These are phyloP conservation scores for Hippocampus comes DNA, from an alignment of 2,113 vertebrate species.

Conservation along the genomic window DNA sequence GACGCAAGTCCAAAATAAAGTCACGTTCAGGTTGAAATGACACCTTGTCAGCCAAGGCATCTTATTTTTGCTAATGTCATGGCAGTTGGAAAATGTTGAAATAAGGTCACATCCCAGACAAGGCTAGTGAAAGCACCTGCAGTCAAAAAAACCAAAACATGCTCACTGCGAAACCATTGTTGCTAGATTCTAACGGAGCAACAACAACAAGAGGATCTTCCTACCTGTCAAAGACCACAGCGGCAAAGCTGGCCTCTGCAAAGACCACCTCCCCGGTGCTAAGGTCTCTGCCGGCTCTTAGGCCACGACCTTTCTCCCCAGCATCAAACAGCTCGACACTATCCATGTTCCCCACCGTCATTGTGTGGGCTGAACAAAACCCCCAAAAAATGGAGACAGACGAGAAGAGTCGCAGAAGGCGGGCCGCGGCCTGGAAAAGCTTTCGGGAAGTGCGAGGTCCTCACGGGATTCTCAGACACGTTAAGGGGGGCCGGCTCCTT, in stretches of 20 bases:
- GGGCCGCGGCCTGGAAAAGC: slow-evolving; percentile 19
- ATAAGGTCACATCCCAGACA: slow-evolving; percentile 14
- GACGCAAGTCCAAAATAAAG: slow-evolving; percentile 9
- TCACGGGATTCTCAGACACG: slow-evolving; percentile 7
- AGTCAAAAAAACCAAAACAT: not conserved
- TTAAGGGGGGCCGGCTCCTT: slow-evolving; percentile 23
- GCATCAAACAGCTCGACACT: slow-evolving; percentile 80
- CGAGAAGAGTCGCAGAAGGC: slow-evolving; percentile 10
- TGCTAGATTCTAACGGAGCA: slow-evolving; percentile 22
- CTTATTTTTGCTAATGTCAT: slow-evolving; percentile 28
- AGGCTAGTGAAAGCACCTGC: not conserved
- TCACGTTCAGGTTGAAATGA: slow-evolving; percentile 33
- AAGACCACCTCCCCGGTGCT: slow-evolving; percentile 85
- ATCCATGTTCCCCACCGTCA: slow-evolving; percentile 83
- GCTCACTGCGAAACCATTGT: not conserved
- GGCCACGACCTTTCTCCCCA: slow-evolving; percentile 86
- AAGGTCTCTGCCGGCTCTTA: slow-evolving; percentile 81
- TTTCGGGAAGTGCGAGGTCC: slow-evolving; percentile 10
- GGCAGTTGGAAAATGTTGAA: not conserved
- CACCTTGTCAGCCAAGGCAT: slow-evolving; percentile 3
- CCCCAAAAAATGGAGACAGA: slow-evolving; percentile 13
- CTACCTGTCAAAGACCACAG: slow-evolving; percentile 95
- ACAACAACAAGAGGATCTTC: not conserved
- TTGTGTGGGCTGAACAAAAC: slow-evolving; percentile 29
- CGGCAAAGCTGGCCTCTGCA: slow-evolving; percentile 84